phyloP scores from a whole-genome alignment of 2,113 vertebrate genomes.

The Myiozetetes cayanensis region DNA sequence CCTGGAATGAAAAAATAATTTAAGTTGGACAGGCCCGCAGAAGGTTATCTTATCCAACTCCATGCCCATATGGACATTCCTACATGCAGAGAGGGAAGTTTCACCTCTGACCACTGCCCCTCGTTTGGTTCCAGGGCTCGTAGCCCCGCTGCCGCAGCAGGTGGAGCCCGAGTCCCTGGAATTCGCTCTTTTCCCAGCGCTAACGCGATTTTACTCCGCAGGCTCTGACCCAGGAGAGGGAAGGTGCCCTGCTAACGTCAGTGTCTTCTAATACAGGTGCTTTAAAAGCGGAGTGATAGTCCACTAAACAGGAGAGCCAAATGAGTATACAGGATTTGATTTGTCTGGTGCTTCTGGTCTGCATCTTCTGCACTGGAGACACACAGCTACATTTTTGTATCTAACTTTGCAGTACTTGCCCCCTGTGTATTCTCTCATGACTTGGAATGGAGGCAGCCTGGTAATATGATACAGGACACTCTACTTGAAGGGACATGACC shows the following conservation, averaged over 20 bases:
- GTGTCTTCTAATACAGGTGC: not conserved
- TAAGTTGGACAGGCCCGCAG: accelerated
- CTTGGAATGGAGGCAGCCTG: not conserved
- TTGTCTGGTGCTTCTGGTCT: not conserved
- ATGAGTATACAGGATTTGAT: not conserved
- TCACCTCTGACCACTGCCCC: accelerated
- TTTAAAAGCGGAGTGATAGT: not conserved
- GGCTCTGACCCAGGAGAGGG: not conserved
- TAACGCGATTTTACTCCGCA: accelerated
- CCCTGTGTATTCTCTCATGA: not conserved
- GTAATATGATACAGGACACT: not conserved
- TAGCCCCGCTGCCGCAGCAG: not conserved
- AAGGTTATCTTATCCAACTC: not conserved
- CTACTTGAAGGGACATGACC: not conserved
- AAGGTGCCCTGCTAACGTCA: too few species aligned
- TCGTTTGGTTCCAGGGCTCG: accelerated
- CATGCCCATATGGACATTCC: accelerated
- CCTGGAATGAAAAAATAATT: not conserved
- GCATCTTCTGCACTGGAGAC: not conserved
- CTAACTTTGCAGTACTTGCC: not conserved
- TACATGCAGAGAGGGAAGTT: not conserved
- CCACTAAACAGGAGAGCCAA: not conserved
- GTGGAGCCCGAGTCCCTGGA: not conserved
- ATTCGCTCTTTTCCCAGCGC: accelerated
- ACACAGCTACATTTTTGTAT: not conserved